Conservation (phyloP, 2,797 vertebrate species). For the Tiaroga cobitis region DNA sequence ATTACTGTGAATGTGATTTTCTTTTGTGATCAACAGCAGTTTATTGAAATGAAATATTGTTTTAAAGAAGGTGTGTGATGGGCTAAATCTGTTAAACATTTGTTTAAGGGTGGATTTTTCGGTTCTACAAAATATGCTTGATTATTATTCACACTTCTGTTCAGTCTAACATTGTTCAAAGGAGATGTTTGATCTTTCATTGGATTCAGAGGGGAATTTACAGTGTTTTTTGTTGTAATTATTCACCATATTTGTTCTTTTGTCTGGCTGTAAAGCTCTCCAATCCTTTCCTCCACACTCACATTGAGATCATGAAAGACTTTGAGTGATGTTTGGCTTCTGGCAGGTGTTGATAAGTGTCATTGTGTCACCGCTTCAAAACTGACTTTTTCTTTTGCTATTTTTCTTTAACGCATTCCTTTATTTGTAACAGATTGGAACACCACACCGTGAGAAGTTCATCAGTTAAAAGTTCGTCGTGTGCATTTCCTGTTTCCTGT, state of each 20-base stretch:
- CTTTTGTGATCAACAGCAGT: neutral
- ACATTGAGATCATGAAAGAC: neutral
- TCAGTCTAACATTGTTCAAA: slow-evolving; percentile 17
- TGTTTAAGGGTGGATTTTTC: slow-evolving; percentile 1
- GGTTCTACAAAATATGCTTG: slow-evolving; percentile 14
- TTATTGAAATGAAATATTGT: neutral
- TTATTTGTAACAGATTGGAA: neutral
- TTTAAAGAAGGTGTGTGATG: neutral
- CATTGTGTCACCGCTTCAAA: slow-evolving; percentile 18
- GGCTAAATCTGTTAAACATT: slow-evolving; percentile 20
- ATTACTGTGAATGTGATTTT: neutral
- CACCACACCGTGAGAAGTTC: neutral
- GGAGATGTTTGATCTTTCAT: neutral
- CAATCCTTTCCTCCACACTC: neutral
- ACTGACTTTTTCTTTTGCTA: neutral
- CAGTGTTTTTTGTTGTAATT: slow-evolving; percentile 4
- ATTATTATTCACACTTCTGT: slow-evolving; percentile 11
- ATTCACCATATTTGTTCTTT: slow-evolving; percentile 10
- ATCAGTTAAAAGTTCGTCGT: neutral
- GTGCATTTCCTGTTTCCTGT: slow-evolving; percentile 5
- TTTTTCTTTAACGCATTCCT: neutral
- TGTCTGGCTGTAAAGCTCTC: neutral
- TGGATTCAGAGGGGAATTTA: slow-evolving; percentile 12
- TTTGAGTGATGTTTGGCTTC: slow-evolving; percentile 7
- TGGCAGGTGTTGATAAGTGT: slow-evolving; percentile 20